phyloP scores from a whole-genome alignment of 2,797 vertebrate genomes.

The Schizopygopsis pylzovi region DNA sequence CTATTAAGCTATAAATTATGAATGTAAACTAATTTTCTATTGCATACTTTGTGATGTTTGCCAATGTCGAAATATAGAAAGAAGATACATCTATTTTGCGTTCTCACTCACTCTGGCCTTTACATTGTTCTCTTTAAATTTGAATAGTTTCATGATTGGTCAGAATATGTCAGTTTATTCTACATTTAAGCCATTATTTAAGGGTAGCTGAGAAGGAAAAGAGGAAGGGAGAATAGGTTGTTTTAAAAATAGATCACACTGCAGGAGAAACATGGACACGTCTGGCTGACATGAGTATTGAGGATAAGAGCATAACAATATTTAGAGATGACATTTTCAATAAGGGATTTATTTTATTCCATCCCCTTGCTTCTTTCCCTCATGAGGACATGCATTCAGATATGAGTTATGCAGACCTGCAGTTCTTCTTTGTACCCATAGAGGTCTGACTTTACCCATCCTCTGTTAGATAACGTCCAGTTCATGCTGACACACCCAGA shows the following conservation, averaged over 20 bases:
- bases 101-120: not conserved
- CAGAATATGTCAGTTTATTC: not conserved
- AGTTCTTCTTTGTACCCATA: slow-evolving; percentile 72
- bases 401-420: slow-evolving; percentile 62
- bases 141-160: too few species aligned
- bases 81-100: not conserved
- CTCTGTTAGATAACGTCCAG: slow-evolving; percentile 5
- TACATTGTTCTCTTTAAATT: not conserved
- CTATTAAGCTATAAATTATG: too few species aligned
- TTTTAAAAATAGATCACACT: not conserved
- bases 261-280: not conserved
- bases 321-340: not conserved
- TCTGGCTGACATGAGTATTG: not conserved
- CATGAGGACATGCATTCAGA: slow-evolving; percentile 7
- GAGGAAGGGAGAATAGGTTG: not conserved
- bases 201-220: not conserved
- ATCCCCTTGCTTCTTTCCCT: not conserved
- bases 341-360: not conserved
- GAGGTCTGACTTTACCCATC: slow-evolving; percentile 74
- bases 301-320: not conserved
- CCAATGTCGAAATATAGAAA: not conserved
- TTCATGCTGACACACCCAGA: not conserved
- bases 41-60: not conserved
- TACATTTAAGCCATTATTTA: not conserved
- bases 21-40: too few species aligned